phyloP scores from a whole-genome alignment of 2,797 vertebrate species.

The Fistularia commersonii region DNA sequence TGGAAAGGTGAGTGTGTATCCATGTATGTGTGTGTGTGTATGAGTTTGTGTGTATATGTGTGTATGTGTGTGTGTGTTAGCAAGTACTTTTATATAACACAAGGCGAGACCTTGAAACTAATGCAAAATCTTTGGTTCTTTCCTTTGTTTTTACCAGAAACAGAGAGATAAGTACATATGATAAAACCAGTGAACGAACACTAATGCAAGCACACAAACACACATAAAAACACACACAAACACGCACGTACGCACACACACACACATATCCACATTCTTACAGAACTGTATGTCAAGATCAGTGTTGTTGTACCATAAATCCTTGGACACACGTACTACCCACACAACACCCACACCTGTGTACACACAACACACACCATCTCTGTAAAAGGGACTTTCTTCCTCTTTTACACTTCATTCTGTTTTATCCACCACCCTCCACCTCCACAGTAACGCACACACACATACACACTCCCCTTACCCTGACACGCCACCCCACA shows the following conservation, averaged over 20 bases:
- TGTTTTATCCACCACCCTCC: background rate
- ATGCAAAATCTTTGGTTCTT: slow-evolving; percentile 34
- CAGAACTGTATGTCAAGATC: slow-evolving; percentile 1
- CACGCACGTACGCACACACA: background rate
- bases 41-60: no score
- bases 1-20: no score
- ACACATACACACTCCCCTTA: no score
- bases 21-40: no score
- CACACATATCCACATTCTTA: no score
- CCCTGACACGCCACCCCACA: no score
- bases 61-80: no score
- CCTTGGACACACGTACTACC: slow-evolving; percentile 11
- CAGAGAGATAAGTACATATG: slow-evolving; percentile 16
- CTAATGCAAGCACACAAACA: background rate
- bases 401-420: slow-evolving; percentile 2
- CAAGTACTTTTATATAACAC: background rate
- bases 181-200: slow-evolving; percentile 5
- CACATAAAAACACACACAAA: slow-evolving; percentile 3
- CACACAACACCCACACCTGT: slow-evolving; percentile 15
- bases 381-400: slow-evolving; percentile 1
- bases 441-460: background rate
- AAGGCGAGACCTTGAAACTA: slow-evolving; percentile 17
- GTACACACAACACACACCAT: slow-evolving; percentile 5
- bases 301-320: slow-evolving; percentile 15
- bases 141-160: slow-evolving; percentile 43